Evolutionary conservation across 1,140 invertebrate species (phyloP).

Genomic region (Pectinophora gossypiella): DNA sequence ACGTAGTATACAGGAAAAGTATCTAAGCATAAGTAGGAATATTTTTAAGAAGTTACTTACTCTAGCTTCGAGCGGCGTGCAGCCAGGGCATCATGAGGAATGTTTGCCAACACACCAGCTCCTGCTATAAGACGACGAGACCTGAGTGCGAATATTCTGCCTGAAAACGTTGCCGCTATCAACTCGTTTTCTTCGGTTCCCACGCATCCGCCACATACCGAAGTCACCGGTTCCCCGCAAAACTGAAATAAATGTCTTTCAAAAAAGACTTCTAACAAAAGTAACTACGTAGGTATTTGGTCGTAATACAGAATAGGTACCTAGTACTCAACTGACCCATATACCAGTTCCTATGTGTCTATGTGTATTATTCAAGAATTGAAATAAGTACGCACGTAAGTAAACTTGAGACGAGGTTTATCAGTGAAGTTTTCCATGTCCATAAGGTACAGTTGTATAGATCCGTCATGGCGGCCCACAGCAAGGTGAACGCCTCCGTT

Average conservation of each 20-base stretch:
- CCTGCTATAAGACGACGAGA: slow-evolving; percentile 33
- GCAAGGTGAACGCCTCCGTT: slow-evolving; percentile 41
- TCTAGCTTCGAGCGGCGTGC: slow-evolving; percentile 55
- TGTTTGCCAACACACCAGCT: slow-evolving; percentile 20
- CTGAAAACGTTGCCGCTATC: slow-evolving; percentile 57
- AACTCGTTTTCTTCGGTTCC: slow-evolving; percentile 51
- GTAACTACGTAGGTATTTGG: too few relatives aligned
- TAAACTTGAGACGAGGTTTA: slow-evolving; percentile 56
- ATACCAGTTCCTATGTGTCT: neutral
- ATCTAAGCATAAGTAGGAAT: too few relatives aligned
- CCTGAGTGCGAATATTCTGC: slow-evolving; percentile 56
- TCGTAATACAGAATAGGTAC: neutral
- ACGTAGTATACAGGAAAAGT: too few relatives aligned
- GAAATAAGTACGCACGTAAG: slow-evolving; percentile 41
- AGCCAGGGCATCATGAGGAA: slow-evolving; percentile 46
- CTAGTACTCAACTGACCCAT: neutral
- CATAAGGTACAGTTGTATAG: slow-evolving; percentile 56
- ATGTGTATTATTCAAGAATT: neutral
- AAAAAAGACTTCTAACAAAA: too few relatives aligned
- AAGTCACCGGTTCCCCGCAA: slow-evolving; percentile 63
- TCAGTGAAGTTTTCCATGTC: slow-evolving; percentile 47
- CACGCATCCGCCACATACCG: slow-evolving; percentile 50
- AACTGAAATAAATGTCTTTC: slow-evolving; percentile 30
- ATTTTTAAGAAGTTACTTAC: too few relatives aligned
- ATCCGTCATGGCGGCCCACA: slow-evolving; percentile 60